Evolutionary conservation across 37 sponge, comb jelly and placozoan genomes (phyloP), one percentile per base, ranked within the genome.

Genomic region (Ianthella basta): DNA sequence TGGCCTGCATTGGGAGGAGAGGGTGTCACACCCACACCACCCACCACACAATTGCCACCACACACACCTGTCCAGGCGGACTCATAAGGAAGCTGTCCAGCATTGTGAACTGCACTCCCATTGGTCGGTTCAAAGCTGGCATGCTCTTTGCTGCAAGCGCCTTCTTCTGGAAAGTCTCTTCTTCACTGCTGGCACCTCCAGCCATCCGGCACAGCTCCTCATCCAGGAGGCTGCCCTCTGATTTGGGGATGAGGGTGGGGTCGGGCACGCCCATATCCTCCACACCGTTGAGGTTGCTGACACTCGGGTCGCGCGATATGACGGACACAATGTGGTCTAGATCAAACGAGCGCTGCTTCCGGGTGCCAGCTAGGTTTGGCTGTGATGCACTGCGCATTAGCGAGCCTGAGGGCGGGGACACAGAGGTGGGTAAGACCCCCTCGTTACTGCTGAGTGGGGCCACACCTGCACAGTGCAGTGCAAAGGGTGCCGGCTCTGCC

Each of bases 261-360:
- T 25, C 63, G 2, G 25, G 4, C 20, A 33, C 37, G 37, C 5
- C 32, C 20, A 30, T 33, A 2, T 70, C 72, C 34, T 27, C 32
- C 32, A 35, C 20, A 10, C 36, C 5, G 72, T 27, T 70, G 35
- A 70, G 37, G 37, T 70, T 18, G 35, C 37, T 27, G 6, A 70
- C 72, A 15, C 72, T 70, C 3, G 34, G 72, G 29, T 70, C 72
- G 5, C 72, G 34, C 4, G 72, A 70, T 2, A 70, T 70, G 72
- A 70, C 37, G 3, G 72, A 70, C 35, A 70, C 35, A 33, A 70
- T 70, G 72, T 70, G 72, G 72, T 70, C 72, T 34, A 70, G 72
- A 33, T 70, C 72, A 33, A 33, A 33, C 10, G 29, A 27, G 64
- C 27, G 27, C 64, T 61, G 64, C 72, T 70, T 70, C 10, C 20